These are phyloP conservation scores for Lagodon rhomboides DNA, from an alignment of 2,797 vertebrate genomes.

Conservation along the genomic window DNA sequence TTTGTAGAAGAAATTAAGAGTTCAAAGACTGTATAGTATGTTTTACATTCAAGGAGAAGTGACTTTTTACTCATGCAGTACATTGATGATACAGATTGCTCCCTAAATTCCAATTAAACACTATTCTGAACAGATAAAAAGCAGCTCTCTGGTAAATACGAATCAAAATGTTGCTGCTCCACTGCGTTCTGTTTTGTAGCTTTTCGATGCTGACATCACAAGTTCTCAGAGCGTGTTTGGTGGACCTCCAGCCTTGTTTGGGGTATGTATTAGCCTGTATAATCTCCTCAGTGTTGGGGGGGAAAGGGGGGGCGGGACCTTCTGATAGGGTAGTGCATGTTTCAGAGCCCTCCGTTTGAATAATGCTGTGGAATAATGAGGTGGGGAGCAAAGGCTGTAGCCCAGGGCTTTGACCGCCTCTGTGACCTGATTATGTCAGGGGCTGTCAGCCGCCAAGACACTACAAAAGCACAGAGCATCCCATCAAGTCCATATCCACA, in stretches of 20 bases:
- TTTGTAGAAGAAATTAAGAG: slow-evolving; percentile 51
- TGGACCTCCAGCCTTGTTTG: slow-evolving; percentile 72
- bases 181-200: background rate
- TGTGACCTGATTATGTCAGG: slow-evolving; percentile 95
- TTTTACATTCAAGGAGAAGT: slow-evolving; percentile 50
- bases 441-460: slow-evolving; percentile 91
- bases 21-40: slow-evolving; percentile 37
- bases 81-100: slow-evolving; percentile 11
- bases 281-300: slow-evolving; percentile 68
- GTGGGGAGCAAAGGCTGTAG: slow-evolving; percentile 88
- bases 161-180: slow-evolving; percentile 6
- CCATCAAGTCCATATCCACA: slow-evolving; percentile 89
- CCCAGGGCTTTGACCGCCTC: slow-evolving; percentile 91
- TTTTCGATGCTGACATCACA: slow-evolving; percentile 34
- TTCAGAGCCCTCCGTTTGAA: slow-evolving; percentile 87
- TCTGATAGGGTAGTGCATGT: slow-evolving; percentile 83
- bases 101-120: slow-evolving; percentile 39
- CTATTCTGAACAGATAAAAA: slow-evolving; percentile 24
- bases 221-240: slow-evolving; percentile 60
- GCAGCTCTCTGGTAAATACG: slow-evolving; percentile 10
- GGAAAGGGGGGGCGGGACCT: slow-evolving; percentile 37
- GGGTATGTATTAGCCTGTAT: slow-evolving; percentile 77
- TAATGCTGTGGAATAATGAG: slow-evolving; percentile 91
- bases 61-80: slow-evolving; percentile 33
- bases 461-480: slow-evolving; percentile 91